A percentile compares a stretch with the other conserved stretches of the same genome.
phyloP scores from a whole-genome alignment of 2,888 invertebrate species.

The Aleiodes leptofemur region DNA sequence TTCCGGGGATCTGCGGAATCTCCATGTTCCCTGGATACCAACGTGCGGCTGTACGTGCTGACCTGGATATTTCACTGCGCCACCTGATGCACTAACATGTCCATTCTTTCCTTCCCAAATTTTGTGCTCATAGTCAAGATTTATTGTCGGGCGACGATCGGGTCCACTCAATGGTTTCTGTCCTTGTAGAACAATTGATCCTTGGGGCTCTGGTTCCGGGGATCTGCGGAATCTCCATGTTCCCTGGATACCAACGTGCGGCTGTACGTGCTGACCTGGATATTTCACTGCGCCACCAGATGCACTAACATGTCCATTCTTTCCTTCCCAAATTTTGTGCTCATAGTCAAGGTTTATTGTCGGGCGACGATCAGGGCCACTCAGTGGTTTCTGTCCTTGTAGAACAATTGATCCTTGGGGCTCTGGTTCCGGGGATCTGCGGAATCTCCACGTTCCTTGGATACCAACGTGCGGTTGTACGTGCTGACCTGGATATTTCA shows the following conservation, averaged over 20 bases:
- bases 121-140: constrained; percentile 54
- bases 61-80: constrained; percentile 44
- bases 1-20: neutral
- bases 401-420: constrained; percentile 53
- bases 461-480: constrained; percentile 25
- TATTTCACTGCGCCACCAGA: constrained; percentile 37
- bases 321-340: constrained; percentile 54
- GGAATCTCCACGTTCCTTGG: constrained; percentile 52
- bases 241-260: constrained; percentile 34
- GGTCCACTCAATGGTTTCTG: too few relatives aligned
- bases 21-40: too few relatives aligned
- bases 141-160: constrained; percentile 37
- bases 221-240: constrained; percentile 41
- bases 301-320: constrained; percentile 54
- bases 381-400: constrained; percentile 51
- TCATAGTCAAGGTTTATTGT: constrained; percentile 49
- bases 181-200: constrained; percentile 37
- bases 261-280: too few relatives aligned
- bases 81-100: constrained; percentile 51
- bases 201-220: constrained; percentile 48
- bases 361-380: neutral
- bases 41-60: constrained; percentile 25
- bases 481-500: too few relatives aligned
- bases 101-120: constrained; percentile 54
- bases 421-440: constrained; percentile 45